These are phyloP conservation scores for Coturnix japonica DNA, from an alignment of 2,113 vertebrate species.

Conservation along the genomic window DNA sequence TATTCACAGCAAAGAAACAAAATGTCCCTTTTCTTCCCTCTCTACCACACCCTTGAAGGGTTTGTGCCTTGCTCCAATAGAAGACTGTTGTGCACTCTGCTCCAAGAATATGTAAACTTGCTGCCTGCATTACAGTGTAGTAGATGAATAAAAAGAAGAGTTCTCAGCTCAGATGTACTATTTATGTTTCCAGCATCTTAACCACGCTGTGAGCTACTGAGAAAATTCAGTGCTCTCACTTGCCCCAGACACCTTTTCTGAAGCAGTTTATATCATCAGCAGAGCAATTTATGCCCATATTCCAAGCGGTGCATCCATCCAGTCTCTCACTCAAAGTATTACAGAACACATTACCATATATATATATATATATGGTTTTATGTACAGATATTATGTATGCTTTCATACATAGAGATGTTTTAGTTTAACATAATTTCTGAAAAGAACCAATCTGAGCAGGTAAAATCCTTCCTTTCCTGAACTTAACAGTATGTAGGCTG, in stretches of 20 bases:
- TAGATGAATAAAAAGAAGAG: background rate
- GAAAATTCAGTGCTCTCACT: background rate
- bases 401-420: background rate
- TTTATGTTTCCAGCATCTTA: background rate
- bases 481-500: background rate
- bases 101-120: background rate
- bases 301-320: constrained; percentile 4
- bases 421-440: background rate
- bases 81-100: rapidly evolving
- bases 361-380: background rate
- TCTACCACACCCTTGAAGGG: background rate
- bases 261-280: constrained; percentile 11
- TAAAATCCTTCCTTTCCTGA: background rate
- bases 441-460: background rate
- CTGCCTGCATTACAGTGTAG: rapidly evolving
- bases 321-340: background rate
- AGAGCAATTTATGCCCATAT: background rate
- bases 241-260: background rate
- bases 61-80: background rate
- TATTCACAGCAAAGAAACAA: background rate
- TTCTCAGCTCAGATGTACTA: background rate
- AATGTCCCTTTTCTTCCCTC: background rate
- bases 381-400: background rate
- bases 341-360: background rate
- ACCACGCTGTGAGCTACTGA: background rate